Percentiles rank a stretch among this genome's conserved stretches.
phyloP scores from a whole-genome alignment of 2,797 vertebrate species.

The Paratrypauchen microcephalus region DNA sequence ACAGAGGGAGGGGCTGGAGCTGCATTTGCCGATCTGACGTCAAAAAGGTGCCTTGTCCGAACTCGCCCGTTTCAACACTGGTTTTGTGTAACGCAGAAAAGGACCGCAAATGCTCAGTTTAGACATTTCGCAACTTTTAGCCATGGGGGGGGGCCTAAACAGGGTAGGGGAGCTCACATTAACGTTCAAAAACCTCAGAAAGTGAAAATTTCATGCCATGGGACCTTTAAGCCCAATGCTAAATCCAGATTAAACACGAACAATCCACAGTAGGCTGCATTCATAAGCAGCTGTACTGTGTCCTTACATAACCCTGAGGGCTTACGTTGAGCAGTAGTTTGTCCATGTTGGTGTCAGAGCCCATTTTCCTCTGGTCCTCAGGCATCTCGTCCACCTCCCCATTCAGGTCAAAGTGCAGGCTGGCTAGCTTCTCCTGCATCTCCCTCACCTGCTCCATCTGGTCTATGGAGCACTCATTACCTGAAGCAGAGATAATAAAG shows the following conservation, averaged over 20 bases:
- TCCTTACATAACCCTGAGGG: background rate
- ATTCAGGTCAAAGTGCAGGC: slow-evolving; percentile 93
- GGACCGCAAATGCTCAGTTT: too few species aligned
- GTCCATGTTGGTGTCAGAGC: slow-evolving; percentile 92
- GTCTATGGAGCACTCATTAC: slow-evolving; percentile 95
- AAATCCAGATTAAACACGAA: background rate
- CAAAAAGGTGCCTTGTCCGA: too few species aligned
- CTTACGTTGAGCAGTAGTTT: slow-evolving; percentile 92
- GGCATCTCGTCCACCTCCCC: slow-evolving; percentile 93
- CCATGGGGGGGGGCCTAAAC: too few species aligned
- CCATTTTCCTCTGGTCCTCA: slow-evolving; percentile 88
- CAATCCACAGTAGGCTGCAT: background rate
- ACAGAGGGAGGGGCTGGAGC: too few species aligned
- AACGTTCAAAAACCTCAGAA: too few species aligned
- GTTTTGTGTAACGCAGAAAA: too few species aligned
- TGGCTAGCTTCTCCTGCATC: slow-evolving; percentile 97
- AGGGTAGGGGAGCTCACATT: too few species aligned
- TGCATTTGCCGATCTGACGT: too few species aligned
- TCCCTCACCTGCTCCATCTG: slow-evolving; percentile 98
- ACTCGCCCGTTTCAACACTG: too few species aligned
- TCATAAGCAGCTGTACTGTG: background rate
- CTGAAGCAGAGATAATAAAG: slow-evolving; percentile 46
- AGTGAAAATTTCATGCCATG: too few species aligned
- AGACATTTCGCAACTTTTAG: too few species aligned
- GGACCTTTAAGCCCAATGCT: background rate